phyloP scores from a whole-genome alignment of 2,113 vertebrate species.

The Nematolebias whitei region DNA sequence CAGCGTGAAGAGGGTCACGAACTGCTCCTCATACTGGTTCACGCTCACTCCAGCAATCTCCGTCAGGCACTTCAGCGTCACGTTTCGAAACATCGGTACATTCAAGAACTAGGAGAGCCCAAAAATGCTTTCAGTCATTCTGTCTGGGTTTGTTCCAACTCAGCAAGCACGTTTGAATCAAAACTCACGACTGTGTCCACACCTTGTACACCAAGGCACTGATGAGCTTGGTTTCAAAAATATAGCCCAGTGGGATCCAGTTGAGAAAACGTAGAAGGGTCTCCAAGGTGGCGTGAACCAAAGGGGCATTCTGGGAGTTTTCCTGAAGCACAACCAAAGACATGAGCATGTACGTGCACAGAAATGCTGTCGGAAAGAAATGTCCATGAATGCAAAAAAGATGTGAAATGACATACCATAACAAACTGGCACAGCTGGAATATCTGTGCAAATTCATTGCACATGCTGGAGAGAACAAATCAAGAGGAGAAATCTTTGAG shows the following conservation, averaged over 20 bases:
- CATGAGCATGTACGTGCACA: neutral
- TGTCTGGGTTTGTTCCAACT: neutral
- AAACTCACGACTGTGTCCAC: constrained; percentile 3
- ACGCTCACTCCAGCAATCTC: constrained; percentile 98
- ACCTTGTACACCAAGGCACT: constrained; percentile 99
- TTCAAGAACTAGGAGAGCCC: constrained; percentile 87
- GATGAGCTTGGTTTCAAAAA: constrained; percentile 99
- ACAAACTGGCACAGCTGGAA: constrained; percentile 99
- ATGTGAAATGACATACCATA: constrained; percentile 84
- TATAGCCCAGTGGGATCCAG: constrained; percentile 99
- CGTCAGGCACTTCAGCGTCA: constrained; percentile 98
- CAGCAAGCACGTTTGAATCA: neutral
- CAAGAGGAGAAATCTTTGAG: neutral
- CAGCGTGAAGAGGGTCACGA: constrained; percentile 95
- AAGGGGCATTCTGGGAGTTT: constrained; percentile 97
- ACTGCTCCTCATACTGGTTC: constrained; percentile 98
- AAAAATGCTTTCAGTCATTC: neutral
- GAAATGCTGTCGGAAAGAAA: accelerated
- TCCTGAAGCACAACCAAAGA: constrained; percentile 79
- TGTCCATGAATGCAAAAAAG: neutral
- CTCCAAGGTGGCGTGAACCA: constrained; percentile 97
- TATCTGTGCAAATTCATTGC: constrained; percentile 99
- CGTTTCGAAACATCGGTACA: constrained; percentile 99
- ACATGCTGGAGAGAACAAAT: constrained; percentile 86
- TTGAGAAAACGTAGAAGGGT: constrained; percentile 97